Percentiles rank a stretch among this genome's conserved stretches.
phyloP scores from a whole-genome alignment of 2,888 invertebrate genomes.

The Hyalella azteca region DNA sequence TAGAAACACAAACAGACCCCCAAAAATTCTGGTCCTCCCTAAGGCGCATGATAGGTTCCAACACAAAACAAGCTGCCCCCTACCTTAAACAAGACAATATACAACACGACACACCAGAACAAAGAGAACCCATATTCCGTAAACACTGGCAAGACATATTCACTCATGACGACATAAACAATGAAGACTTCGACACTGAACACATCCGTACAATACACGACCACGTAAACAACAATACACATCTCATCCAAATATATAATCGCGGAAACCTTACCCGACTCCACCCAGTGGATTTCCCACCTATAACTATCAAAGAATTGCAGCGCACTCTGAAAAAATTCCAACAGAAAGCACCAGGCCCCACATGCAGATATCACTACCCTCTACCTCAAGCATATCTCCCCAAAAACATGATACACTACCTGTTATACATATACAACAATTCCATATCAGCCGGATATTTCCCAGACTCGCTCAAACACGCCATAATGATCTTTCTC shows the following conservation, averaged over 20 bases:
- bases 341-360: background rate
- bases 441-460: background rate
- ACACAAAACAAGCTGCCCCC: background rate
- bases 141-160: background rate
- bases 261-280: background rate
- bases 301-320: background rate
- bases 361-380: background rate
- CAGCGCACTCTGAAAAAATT: background rate
- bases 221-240: background rate
- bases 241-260: background rate
- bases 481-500: background rate
- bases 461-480: background rate
- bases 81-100: background rate
- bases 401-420: background rate
- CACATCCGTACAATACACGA: background rate
- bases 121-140: background rate
- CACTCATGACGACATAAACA: background rate
- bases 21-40: background rate
- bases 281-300: background rate
- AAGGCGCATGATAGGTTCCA: background rate
- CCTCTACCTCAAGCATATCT: background rate
- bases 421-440: background rate
- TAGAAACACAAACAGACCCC: background rate
- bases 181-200: background rate
- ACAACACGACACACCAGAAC: background rate